Base-by-base conservation (phyloP, 1,140 invertebrate genomes). In the Drosophila ogumai region DNA sequence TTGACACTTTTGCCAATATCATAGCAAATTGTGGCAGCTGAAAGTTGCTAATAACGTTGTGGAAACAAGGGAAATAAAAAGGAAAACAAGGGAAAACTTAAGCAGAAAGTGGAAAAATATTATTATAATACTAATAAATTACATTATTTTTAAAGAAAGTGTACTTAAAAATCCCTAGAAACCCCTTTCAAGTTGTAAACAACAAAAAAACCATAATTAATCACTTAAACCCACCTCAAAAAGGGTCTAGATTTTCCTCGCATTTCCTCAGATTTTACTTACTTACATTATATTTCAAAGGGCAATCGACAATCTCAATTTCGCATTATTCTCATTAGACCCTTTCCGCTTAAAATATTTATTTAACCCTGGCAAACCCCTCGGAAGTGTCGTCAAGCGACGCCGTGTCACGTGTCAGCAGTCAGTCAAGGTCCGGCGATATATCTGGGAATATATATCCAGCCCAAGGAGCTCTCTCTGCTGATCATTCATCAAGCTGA, bases 401-500 rank as follows among this genome's bases (percentile, higher is more conserved):
- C 49, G 60, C 47, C 47, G 28, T 19, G 85, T 88, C 85, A 88
- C 85, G 85, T 88, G 85, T 85, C 84, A 75, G 77, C 81, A 90
- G 84, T 88, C 84, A 87, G 80, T 88, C 84, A 75, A 77, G 68
- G 75, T 43, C 73, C 66, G 10, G 36, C 38, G 60, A 68, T 54
- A 68, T 54, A 69, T 58, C 52, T 68, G 77, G 76, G 58, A 67
- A 75, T 47, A n/a, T 47, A 65, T 52, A 38, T 34, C 34, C 19
- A 41, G 17, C 54, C 25, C 38, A 59, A 66, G 46, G 22, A 52
- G 19, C 65, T 32, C 10, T 10, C 12, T 2, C 34, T 13, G 19
- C 59, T 56, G 80, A 85, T 88, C 85, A 88, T 88, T 88, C 85
- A 88, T 88, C 85, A 88, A 90, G 85, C 86, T 88, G 54, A 88